Conservation (phyloP, 2,113 vertebrate species). For the Apeltes quadracus region DNA sequence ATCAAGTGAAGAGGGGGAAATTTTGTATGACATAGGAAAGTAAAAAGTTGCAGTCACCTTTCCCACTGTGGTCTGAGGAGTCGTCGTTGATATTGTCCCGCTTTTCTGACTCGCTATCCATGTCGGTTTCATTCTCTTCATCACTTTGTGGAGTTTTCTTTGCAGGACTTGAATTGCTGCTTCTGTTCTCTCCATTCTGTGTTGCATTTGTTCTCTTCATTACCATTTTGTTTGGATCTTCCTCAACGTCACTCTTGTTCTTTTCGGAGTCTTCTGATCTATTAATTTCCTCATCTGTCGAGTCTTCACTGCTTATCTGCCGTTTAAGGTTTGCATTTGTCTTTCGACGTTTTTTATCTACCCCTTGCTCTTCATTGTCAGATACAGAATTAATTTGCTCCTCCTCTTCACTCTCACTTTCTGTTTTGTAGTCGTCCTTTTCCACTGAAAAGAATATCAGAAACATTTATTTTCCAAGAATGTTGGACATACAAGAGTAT, state of each 20-base stretch:
- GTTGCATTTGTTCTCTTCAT: slow-evolving; percentile 21
- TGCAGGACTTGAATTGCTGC: slow-evolving; percentile 43
- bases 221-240: slow-evolving; percentile 25
- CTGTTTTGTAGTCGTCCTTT: slow-evolving; percentile 9
- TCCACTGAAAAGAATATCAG: slow-evolving; percentile 16
- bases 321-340: neutral
- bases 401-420: slow-evolving; percentile 35
- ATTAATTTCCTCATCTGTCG: slow-evolving; percentile 31
- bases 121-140: slow-evolving; percentile 21
- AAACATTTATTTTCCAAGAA: no score
- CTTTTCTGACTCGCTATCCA: slow-evolving; percentile 13
- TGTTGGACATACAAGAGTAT: no score
- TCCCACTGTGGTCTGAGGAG: slow-evolving; percentile 68
- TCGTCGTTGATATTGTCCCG: slow-evolving; percentile 2
- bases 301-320: slow-evolving; percentile 2
- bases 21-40: no score
- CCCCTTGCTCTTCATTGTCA: slow-evolving; percentile 8
- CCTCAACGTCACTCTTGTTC: slow-evolving; percentile 11
- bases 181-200: slow-evolving; percentile 2
- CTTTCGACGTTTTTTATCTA: neutral
- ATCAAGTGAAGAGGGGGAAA: neutral
- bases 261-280: neutral
- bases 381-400: slow-evolving; percentile 33
- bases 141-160: slow-evolving; percentile 48
- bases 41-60: slow-evolving; percentile 46